These are phyloP conservation scores for Tiliacea aurago DNA, from an alignment of 2,888 invertebrate species.

Conservation along the genomic window DNA sequence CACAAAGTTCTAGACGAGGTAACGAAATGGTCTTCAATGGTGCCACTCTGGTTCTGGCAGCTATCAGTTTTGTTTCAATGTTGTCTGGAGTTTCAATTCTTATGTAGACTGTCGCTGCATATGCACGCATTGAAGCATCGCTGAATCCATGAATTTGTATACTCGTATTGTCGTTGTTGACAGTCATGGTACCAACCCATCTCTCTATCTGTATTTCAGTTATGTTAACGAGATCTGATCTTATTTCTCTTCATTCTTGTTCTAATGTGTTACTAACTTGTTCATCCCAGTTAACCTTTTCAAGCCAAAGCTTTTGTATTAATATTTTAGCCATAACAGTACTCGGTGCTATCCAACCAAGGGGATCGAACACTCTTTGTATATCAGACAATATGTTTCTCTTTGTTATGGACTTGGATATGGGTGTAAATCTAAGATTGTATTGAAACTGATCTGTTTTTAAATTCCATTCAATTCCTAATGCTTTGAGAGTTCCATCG, in stretches of 20 bases:
- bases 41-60: slow-evolving; percentile 9
- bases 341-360: not conserved
- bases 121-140: slow-evolving; percentile 8
- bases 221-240: not conserved
- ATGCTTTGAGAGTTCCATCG: not conserved
- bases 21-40: not conserved
- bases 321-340: no score
- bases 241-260: not conserved
- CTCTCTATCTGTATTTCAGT: not conserved
- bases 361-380: not conserved
- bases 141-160: slow-evolving; percentile 13
- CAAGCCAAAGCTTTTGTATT: no score
- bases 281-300: not conserved
- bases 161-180: not conserved
- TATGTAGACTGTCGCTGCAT: slow-evolving; percentile 1
- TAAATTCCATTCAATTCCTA: not conserved
- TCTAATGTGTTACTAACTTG: not conserved
- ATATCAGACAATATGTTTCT: not conserved
- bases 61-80: not conserved
- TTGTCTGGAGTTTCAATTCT: not conserved
- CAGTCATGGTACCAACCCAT: not conserved
- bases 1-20: slow-evolving; percentile 1
- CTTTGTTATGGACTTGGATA: not conserved
- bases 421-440: not conserved
- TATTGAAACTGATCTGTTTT: not conserved